Percentiles rank a stretch among this genome's conserved stretches.
Conservation (phyloP, 1,140 invertebrate genomes). For the Leptinotarsa texana region DNA sequence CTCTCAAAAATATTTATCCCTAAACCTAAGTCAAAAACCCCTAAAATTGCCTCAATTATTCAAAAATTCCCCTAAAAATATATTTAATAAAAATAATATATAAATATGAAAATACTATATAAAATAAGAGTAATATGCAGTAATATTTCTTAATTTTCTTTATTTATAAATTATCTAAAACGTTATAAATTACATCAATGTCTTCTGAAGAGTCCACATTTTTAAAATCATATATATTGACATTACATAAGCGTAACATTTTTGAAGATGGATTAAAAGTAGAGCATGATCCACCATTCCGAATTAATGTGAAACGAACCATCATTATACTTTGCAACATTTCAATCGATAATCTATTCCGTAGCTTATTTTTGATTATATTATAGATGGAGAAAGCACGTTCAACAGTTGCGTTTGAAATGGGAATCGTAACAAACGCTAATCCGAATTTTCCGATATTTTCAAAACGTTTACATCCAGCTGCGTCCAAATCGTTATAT, state of each 20-base stretch:
- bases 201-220: conserved; percentile 19
- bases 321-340: conserved; percentile 34
- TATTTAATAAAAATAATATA: conserved; percentile 7
- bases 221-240: conserved; percentile 33
- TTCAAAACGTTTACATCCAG: conserved; percentile 44
- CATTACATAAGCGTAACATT: conserved; percentile 25
- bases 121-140: conserved; percentile 1
- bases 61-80: conserved; percentile 8
- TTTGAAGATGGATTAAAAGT: conserved; percentile 22
- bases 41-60: conserved; percentile 14
- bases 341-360: conserved; percentile 30
- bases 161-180: conserved; percentile 26
- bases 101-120: conserved; percentile 1
- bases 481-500: conserved; percentile 44
- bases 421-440: conserved; percentile 41
- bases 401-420: conserved; percentile 47
- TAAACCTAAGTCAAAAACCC: conserved; percentile 12
- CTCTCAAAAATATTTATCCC: conserved; percentile 19
- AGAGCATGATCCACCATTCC: conserved; percentile 37
- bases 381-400: conserved; percentile 45
- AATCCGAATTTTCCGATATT: conserved; percentile 46
- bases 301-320: conserved; percentile 32
- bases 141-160: conserved; percentile 16
- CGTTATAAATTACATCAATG: conserved; percentile 4
- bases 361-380: conserved; percentile 34